Percentiles rank a stretch among this genome's conserved stretches.
phyloP scores from a whole-genome alignment of 2,888 invertebrate genomes.

The Ephialtes manifestator region DNA sequence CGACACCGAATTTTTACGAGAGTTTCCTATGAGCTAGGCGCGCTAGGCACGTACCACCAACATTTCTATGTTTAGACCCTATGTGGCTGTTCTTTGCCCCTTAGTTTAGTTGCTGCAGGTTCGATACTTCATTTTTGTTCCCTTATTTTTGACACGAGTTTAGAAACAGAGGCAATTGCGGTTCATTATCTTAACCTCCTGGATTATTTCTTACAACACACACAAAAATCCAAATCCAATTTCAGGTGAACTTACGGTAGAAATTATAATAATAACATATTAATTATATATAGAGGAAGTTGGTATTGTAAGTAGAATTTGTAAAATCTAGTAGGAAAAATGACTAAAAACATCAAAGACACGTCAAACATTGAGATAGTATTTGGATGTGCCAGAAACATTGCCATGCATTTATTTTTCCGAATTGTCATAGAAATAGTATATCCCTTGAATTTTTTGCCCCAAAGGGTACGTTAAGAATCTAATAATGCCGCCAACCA shows the following conservation, averaged over 20 bases:
- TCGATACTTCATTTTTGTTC: constrained; percentile 20
- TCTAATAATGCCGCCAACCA: not conserved
- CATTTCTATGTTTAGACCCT: constrained; percentile 46
- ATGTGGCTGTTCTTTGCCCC: not conserved
- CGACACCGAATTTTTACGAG: constrained; percentile 10
- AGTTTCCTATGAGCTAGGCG: constrained; percentile 25
- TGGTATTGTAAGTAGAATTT: not conserved
- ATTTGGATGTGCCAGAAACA: no score
- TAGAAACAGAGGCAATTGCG: not conserved
- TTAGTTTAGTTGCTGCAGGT: not conserved
- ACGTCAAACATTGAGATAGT: not conserved
- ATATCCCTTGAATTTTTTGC: no score
- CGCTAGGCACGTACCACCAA: constrained; percentile 32
- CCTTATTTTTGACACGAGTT: not conserved
- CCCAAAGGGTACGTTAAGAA: not conserved
- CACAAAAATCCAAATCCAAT: not conserved
- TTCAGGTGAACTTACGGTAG: not conserved
- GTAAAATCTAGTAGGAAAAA: not conserved
- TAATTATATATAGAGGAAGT: not conserved
- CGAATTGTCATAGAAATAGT: no score
- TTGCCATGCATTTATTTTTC: no score
- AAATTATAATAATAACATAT: not conserved
- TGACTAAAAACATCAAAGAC: not conserved
- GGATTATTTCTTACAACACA: not conserved
- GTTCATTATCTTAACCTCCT: not conserved